A percentile compares a stretch with the other conserved stretches of the same genome.
phyloP scores from a whole-genome alignment of 2,113 vertebrate genomes.

The Himantopus leucocephalus region DNA sequence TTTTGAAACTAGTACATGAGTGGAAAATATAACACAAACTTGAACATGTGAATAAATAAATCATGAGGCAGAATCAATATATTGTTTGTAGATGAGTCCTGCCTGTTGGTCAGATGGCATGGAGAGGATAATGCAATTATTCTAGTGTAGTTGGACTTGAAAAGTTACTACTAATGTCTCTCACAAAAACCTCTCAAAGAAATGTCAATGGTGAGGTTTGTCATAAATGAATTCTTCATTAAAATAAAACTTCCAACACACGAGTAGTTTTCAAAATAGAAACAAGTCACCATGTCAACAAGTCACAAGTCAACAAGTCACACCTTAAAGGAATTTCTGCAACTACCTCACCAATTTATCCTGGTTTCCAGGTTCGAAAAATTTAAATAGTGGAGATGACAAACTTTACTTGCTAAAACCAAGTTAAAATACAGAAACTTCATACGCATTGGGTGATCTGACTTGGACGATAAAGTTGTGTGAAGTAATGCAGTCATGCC shows the following conservation, averaged over 20 bases:
- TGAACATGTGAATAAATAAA: neutral
- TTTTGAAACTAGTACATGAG: neutral
- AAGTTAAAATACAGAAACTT: neutral
- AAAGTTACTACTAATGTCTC: neutral
- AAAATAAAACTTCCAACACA: neutral
- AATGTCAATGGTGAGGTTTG: neutral
- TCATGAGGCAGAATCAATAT: neutral
- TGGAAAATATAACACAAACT: neutral
- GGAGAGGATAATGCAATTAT: neutral
- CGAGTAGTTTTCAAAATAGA: neutral
- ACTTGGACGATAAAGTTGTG: neutral
- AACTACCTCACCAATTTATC: neutral
- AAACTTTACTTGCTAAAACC: neutral
- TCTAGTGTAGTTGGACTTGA: neutral
- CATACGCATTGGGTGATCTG: neutral
- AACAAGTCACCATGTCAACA: neutral
- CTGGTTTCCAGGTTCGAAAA: neutral
- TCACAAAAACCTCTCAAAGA: neutral
- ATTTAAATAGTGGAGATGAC: neutral
- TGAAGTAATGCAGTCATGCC: neutral
- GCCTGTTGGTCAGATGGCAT: neutral
- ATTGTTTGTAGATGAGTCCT: neutral
- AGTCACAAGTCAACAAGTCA: too few species aligned
- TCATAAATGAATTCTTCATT: neutral
- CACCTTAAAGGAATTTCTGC: neutral